These are phyloP conservation scores for Nycticryphes semicollaris DNA, from an alignment of 2,113 vertebrate genomes.

Conservation along the genomic window DNA sequence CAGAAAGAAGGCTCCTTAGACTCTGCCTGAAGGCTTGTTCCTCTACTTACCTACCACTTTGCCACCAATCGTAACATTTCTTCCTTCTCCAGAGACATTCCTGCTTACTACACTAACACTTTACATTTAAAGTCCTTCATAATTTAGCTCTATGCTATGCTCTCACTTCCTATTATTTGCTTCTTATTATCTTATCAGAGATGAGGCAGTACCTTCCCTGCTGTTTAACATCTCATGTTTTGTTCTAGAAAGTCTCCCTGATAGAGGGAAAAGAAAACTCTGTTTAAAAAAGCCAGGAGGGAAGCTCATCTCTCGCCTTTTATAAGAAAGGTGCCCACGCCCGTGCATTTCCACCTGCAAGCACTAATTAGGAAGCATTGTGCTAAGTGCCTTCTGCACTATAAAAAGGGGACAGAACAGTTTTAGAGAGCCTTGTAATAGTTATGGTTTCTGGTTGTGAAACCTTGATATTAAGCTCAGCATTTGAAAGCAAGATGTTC, in stretches of 20 bases:
- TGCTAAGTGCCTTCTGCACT: neutral
- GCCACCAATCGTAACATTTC: neutral
- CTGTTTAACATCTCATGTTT: accelerated
- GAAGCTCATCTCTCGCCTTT: neutral
- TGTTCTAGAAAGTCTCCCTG: neutral
- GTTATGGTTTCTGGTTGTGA: accelerated
- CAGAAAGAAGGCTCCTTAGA: neutral
- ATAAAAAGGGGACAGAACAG: neutral
- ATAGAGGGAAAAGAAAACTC: neutral
- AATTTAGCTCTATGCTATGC: neutral
- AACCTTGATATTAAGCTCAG: accelerated
- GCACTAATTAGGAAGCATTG: neutral
- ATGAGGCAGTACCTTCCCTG: neutral
- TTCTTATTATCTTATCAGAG: neutral
- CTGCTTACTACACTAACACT: neutral
- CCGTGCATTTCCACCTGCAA: neutral
- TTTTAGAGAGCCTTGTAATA: neutral
- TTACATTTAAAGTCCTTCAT: neutral
- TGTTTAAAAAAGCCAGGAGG: accelerated
- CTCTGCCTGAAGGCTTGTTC: neutral
- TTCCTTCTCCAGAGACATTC: neutral
- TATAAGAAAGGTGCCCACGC: neutral
- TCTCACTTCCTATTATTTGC: neutral
- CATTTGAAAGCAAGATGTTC: neutral
- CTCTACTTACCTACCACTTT: neutral